Conservation (phyloP, 2,797 vertebrate species). For the Chelon labrosus region DNA sequence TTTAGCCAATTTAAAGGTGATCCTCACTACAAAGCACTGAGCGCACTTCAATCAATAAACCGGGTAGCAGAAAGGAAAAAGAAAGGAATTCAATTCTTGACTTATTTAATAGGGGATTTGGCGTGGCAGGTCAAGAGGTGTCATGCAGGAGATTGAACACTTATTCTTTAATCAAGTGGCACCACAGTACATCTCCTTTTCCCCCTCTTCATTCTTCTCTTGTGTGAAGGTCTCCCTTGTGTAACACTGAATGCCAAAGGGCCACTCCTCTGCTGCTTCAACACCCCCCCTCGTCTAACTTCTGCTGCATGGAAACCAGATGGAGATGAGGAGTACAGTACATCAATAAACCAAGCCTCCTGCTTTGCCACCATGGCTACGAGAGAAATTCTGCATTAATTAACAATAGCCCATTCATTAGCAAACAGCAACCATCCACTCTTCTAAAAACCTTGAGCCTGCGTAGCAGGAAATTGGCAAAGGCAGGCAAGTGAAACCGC, state of each 20-base stretch:
- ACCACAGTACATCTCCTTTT: constrained; percentile 61
- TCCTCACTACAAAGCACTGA: constrained; percentile 60
- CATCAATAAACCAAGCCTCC: constrained; percentile 56
- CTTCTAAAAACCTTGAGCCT: constrained; percentile 52
- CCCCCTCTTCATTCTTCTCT: constrained; percentile 37
- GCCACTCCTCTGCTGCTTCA: constrained; percentile 34
- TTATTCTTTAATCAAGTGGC: constrained; percentile 79
- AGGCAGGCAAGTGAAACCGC: constrained; percentile 60
- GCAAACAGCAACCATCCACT: constrained; percentile 49
- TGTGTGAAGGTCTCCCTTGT: constrained; percentile 59
- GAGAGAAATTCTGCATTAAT: constrained; percentile 62
- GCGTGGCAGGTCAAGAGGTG: constrained; percentile 72
- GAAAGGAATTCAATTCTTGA: constrained; percentile 70
- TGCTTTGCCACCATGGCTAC: constrained; percentile 49
- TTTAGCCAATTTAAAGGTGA: constrained; percentile 63
- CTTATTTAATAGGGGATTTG: constrained; percentile 78
- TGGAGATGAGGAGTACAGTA: constrained; percentile 57
- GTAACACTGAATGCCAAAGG: constrained; percentile 72
- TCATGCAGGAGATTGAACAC: constrained; percentile 79
- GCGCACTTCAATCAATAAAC: constrained; percentile 74
- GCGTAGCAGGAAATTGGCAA: constrained; percentile 68
- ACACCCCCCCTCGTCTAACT: constrained; percentile 12
- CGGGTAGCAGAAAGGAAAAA: constrained; percentile 65
- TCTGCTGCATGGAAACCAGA: constrained; percentile 61
- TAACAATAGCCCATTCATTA: constrained; percentile 67